Percentiles rank a stretch among this genome's conserved stretches.
Conservation (phyloP, 2,113 vertebrate genomes). For the Typhlomys cinereus region DNA sequence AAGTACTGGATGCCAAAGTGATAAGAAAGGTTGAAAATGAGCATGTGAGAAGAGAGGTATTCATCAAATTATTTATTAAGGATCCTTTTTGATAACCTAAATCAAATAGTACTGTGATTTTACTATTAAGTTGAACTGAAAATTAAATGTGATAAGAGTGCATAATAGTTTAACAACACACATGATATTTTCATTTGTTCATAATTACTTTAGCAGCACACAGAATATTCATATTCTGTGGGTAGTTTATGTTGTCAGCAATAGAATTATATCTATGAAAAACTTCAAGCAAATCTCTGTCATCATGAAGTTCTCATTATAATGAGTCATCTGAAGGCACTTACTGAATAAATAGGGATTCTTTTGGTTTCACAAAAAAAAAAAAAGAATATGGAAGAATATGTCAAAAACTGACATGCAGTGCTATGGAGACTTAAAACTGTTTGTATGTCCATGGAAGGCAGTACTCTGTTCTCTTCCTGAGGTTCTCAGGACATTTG, state of each 20-base stretch:
- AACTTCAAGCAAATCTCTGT: neutral
- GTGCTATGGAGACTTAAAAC: neutral
- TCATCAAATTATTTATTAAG: neutral
- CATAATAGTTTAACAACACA: neutral
- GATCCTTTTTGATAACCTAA: neutral
- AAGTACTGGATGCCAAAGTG: neutral
- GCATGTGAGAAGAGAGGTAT: neutral
- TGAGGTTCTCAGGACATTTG: neutral
- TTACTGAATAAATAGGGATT: neutral
- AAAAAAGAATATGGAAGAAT: neutral
- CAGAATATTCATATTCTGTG: neutral
- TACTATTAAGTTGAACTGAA: neutral
- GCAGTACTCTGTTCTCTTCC: neutral
- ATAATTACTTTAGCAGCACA: neutral
- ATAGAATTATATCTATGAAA: neutral
- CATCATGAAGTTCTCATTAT: neutral
- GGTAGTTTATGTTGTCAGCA: neutral
- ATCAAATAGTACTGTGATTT: neutral
- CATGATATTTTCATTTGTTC: neutral
- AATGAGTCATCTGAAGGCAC: neutral
- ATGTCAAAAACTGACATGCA: no score
- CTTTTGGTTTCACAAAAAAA: neutral
- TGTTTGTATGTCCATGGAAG: neutral
- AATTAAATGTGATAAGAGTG: neutral
- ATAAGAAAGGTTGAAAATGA: neutral